Evolutionary conservation across 2,797 vertebrate genomes (phyloP).

Genomic region (Myotis daubentonii): DNA sequence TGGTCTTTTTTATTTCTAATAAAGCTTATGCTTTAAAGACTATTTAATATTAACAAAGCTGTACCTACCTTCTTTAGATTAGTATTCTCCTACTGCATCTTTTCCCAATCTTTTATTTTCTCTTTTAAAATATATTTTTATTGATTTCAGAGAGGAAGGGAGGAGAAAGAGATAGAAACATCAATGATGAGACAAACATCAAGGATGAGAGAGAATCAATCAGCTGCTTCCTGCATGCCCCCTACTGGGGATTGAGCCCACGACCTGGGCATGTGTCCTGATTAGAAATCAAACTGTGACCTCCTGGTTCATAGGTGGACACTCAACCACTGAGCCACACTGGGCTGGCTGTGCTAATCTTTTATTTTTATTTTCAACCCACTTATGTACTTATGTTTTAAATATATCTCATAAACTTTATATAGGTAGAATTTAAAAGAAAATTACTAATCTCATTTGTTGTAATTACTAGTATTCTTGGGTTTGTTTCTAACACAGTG

Average conservation of each 20-base stretch:
- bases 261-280: neutral
- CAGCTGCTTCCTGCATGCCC: neutral
- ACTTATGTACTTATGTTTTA: neutral
- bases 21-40: conserved; percentile 35
- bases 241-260: too few relatives aligned
- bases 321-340: neutral
- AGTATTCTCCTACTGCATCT: neutral
- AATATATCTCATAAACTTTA: neutral
- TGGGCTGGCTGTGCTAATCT: too few relatives aligned
- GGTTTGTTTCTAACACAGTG: neutral
- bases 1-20: neutral
- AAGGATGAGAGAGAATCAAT: neutral
- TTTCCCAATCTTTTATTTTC: neutral
- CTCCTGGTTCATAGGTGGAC: neutral
- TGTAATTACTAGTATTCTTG: neutral
- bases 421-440: neutral
- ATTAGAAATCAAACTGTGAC: neutral
- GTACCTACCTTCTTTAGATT: neutral
- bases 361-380: conserved; percentile 3
- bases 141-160: neutral
- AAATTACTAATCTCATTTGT: neutral
- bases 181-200: neutral
- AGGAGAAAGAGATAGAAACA: neutral
- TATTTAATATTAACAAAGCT: neutral
- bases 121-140: neutral